A percentile compares a stretch with the other conserved stretches of the same genome.
phyloP scores from a whole-genome alignment of 2,113 vertebrate genomes.

The Etia nguti region DNA sequence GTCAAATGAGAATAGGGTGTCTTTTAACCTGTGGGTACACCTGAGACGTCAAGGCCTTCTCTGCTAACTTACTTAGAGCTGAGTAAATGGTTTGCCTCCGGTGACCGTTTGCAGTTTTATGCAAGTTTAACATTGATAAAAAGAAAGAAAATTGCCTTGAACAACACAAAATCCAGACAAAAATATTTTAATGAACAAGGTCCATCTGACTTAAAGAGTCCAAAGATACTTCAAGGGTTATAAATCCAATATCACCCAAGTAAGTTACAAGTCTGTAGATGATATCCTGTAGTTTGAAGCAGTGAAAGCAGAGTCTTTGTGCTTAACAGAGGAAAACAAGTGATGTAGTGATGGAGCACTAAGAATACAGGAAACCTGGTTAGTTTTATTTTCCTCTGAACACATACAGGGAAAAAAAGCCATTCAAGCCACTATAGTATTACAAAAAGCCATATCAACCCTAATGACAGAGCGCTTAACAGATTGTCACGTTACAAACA shows the following conservation, averaged over 20 bases:
- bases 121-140: neutral
- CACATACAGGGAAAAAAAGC: slow-evolving; percentile 44
- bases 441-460: slow-evolving; percentile 62
- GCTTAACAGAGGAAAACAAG: slow-evolving; percentile 28
- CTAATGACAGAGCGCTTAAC: slow-evolving; percentile 56
- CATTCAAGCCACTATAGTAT: slow-evolving; percentile 58
- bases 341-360: slow-evolving; percentile 9
- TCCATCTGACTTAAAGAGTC: slow-evolving; percentile 55
- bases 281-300: slow-evolving; percentile 27
- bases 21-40: slow-evolving; percentile 46
- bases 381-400: slow-evolving; percentile 59
- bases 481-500: slow-evolving; percentile 69
- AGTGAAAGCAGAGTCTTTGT: slow-evolving; percentile 33
- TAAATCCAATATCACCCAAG: slow-evolving; percentile 40
- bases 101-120: neutral
- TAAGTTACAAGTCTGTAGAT: slow-evolving; percentile 42
- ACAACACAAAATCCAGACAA: slow-evolving; percentile 43
- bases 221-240: slow-evolving; percentile 38
- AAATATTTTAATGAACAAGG: slow-evolving; percentile 67
- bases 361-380: slow-evolving; percentile 42
- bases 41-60: slow-evolving; percentile 34
- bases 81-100: neutral
- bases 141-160: neutral
- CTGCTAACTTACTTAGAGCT: neutral
- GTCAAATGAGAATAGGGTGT: slow-evolving; percentile 51